Base-by-base conservation (phyloP, 2,888 invertebrate genomes). In the Sabatieria punctata region DNA sequence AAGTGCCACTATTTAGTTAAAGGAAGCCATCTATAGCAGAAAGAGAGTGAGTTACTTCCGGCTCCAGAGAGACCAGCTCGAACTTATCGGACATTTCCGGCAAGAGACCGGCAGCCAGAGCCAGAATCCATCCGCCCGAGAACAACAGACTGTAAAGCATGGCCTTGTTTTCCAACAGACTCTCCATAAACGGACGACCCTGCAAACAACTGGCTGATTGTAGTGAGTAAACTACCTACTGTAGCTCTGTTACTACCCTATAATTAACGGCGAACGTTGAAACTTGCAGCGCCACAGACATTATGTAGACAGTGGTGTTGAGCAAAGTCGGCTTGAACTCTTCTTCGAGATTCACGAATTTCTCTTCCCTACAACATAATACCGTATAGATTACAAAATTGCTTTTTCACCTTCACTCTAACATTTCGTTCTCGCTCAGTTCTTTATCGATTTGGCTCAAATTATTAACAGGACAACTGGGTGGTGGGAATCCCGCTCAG, bases 181-280 rank as follows among this genome's bases (percentile, higher is more conserved):
- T 85, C 68, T 95, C 93, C 97, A 99, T 99, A 65, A 86, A 99
- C 2, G 97, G 97, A 67, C 86, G 82, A 4, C 97, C 97, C 91
- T 93, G 65, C 18, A 66, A 65, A 60, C 55, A 45, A 37, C 37
- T 38, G 25, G 18, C 13, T 30, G 30, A 11, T 30, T 30, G 30
- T 11, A 30, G 30, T 30, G 15, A 8, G 15, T 30, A 15, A 8
- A 15, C 8, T 30, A 30, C 30, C 15, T 8, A 30, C 15, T 15
- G 30, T 30, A 30, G 8, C 15, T 30, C 30, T 15, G 8, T 30
- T 30, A 67, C 68, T 70, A 93, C 93, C 76, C 91, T 80, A 66
- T 99, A 97, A 71, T 99, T 99, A 49, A 99, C 88, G 48, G 91
- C 93, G 70, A 99, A 97, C 13, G 97, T 97, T 1, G 89, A 85